Percentiles rank a stretch among this genome's conserved stretches.
Evolutionary conservation across 2,113 vertebrate genomes (phyloP).

Genomic region (Odontesthes bonariensis): DNA sequence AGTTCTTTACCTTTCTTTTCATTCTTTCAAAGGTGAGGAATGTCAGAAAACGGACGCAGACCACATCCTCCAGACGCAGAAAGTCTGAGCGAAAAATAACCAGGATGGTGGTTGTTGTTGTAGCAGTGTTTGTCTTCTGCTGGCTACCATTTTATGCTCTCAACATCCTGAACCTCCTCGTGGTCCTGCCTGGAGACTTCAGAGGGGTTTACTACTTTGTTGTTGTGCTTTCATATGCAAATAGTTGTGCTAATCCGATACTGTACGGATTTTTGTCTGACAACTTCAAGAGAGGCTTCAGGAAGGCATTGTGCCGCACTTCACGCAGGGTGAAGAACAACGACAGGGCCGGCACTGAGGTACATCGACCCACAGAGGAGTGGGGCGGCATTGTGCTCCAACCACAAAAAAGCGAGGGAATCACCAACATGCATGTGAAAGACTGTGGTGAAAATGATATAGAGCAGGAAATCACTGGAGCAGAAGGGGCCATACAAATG

Average conservation of each 20-base stretch:
- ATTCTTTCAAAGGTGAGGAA: constrained; percentile 82
- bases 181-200: constrained; percentile 89
- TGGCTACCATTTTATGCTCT: constrained; percentile 95
- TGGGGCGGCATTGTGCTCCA: constrained; percentile 68
- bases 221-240: constrained; percentile 94
- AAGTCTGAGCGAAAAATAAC: constrained; percentile 93
- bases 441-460: constrained; percentile 44
- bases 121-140: constrained; percentile 92
- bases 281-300: constrained; percentile 95
- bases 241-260: constrained; percentile 96
- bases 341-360: constrained; percentile 68
- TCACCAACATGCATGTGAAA: neutral
- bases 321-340: constrained; percentile 87
- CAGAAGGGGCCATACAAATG: constrained; percentile 51
- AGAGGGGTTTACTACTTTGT: constrained; percentile 93
- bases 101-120: constrained; percentile 94
- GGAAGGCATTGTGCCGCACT: constrained; percentile 88
- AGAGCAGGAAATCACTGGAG: constrained; percentile 43
- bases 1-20: neutral
- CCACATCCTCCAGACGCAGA: constrained; percentile 86
- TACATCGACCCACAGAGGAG: constrained; percentile 72
- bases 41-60: constrained; percentile 87
- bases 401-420: constrained; percentile 28
- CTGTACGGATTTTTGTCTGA: constrained; percentile 96
- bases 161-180: constrained; percentile 92